phyloP scores from a whole-genome alignment of 2,797 vertebrate species.

The Valencia hispanica region DNA sequence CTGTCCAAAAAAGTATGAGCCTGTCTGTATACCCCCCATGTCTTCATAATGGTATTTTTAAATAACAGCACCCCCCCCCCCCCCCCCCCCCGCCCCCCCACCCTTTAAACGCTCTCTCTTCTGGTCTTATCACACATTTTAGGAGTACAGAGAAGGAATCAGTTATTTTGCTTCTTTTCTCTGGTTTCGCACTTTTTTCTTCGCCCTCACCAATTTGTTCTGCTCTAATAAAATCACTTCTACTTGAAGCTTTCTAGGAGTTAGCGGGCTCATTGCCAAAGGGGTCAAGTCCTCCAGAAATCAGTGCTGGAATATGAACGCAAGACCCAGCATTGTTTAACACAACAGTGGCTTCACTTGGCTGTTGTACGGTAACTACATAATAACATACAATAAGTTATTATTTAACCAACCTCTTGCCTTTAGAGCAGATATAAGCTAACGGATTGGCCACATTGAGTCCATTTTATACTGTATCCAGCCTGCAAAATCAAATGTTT shows the following conservation, averaged over 20 bases:
- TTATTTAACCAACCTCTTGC: not conserved
- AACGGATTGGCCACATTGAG: not conserved
- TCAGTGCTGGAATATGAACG: conserved; percentile 53
- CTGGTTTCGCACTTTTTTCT: conserved; percentile 20
- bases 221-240: conserved; percentile 64
- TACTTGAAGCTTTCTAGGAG: conserved; percentile 26
- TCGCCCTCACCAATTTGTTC: conserved; percentile 52
- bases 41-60: conserved; percentile 14
- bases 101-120: conserved; percentile 13
- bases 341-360: not conserved
- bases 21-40: not conserved
- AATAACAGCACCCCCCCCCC: conserved; percentile 33
- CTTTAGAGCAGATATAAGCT: not conserved
- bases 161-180: conserved; percentile 30
- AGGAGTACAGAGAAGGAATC: conserved; percentile 26
- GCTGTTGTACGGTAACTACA: not conserved
- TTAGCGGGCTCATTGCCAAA: conserved; percentile 34
- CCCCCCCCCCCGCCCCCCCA: no score
- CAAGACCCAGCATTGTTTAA: conserved; percentile 14
- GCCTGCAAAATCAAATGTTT: not conserved
- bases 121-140: conserved; percentile 37
- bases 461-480: not conserved
- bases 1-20: not conserved
- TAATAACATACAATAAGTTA: not conserved
- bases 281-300: conserved; percentile 54